A percentile compares a stretch with the other conserved stretches of the same genome.
Evolutionary conservation across 2,888 invertebrate species (phyloP).

Genomic region (Pachydiplax longipennis): DNA sequence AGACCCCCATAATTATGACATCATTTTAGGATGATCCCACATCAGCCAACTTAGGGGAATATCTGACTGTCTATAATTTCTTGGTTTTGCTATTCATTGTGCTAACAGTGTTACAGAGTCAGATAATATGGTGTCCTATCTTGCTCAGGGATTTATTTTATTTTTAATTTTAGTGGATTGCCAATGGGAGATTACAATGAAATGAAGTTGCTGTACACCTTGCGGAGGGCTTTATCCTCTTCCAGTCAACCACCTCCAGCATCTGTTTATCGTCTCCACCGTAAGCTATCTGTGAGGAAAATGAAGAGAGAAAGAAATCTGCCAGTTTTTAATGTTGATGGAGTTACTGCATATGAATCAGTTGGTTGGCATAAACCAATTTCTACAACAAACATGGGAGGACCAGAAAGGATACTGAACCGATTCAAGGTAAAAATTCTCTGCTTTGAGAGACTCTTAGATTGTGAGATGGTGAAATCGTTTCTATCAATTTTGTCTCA

Average conservation of each 20-base stretch:
- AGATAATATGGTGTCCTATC: no score
- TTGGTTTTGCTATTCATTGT: no score
- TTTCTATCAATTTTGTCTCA: no score
- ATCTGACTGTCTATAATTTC: no score
- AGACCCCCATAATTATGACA: no score
- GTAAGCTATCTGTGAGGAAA: constrained; percentile 67
- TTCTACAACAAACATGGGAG: not conserved
- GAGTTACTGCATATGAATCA: constrained; percentile 15
- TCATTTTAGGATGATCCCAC: no score
- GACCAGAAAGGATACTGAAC: constrained; percentile 53
- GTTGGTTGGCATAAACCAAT: not conserved
- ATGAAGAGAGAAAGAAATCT: constrained; percentile 66
- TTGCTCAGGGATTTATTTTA: not conserved
- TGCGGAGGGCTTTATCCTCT: constrained; percentile 52
- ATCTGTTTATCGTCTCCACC: constrained; percentile 60
- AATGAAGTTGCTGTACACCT: constrained; percentile 57
- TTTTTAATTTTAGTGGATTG: constrained; percentile 40
- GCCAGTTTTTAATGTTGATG: constrained; percentile 67
- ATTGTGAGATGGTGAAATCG: no score
- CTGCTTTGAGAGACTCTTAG: no score
- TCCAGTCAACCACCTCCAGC: constrained; percentile 53
- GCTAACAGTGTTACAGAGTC: no score
- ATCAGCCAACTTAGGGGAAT: no score
- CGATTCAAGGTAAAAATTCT: constrained; percentile 53
- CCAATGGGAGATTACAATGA: constrained; percentile 64